Conservation (phyloP, 2,888 invertebrate genomes). For the Epinotia bilunana region DNA sequence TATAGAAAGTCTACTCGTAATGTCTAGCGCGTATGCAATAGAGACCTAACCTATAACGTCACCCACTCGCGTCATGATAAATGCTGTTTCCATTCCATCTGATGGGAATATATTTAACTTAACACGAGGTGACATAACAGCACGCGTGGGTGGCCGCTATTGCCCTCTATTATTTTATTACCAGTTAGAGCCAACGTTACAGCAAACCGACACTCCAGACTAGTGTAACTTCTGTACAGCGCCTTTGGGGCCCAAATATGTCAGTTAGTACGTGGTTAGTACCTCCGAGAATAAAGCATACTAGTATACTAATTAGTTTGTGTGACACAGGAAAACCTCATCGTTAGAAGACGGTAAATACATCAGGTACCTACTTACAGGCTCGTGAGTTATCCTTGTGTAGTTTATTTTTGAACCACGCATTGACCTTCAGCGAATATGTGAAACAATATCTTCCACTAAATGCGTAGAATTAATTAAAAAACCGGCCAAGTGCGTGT, state of each 20-base stretch:
- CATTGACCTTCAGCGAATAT: neutral
- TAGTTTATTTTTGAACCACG: neutral
- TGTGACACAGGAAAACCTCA: neutral
- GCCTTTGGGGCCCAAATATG: neutral
- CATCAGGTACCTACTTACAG: neutral
- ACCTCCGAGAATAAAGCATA: too few relatives aligned
- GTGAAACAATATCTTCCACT: neutral
- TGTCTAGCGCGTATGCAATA: neutral
- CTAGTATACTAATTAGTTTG: neutral
- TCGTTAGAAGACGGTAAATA: neutral
- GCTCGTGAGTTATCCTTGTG: neutral
- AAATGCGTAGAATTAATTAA: neutral
- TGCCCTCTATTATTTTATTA: constrained; percentile 40
- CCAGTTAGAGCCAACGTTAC: neutral
- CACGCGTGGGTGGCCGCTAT: constrained; percentile 22
- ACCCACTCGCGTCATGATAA: constrained; percentile 44
- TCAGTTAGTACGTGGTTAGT: too few relatives aligned
- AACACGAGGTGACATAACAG: constrained; percentile 44
- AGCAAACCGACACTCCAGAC: neutral
- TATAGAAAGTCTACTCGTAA: too few relatives aligned
- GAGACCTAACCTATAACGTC: neutral
- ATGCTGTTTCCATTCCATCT: constrained; percentile 38
- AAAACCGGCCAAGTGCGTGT: too few relatives aligned
- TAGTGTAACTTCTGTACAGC: neutral
- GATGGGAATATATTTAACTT: constrained; percentile 49